Evolutionary conservation across 2,113 vertebrate species (phyloP), one percentile per base, ranked within the genome.

Genomic region (Oncorhynchus clarkii): DNA sequence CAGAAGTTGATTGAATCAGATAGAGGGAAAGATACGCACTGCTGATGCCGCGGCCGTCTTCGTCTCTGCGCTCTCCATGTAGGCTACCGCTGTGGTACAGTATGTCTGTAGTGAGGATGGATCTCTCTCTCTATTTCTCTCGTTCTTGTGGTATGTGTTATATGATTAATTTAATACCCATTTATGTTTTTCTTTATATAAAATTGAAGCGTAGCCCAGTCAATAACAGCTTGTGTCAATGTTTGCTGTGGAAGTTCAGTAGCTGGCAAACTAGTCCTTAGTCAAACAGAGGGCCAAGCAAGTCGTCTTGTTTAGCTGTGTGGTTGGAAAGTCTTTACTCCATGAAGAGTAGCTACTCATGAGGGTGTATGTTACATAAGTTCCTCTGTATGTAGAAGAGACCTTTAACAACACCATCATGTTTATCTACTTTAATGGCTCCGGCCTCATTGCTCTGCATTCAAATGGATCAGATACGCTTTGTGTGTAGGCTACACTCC

Each of bases 401-500:
- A 90, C 90, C 88, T 89, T 45, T 90, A 91, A 92, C 88, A 88
- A 86, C 62, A 27, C 9, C 26, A 66, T 13, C 9, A 16, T 22
- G 20, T 22, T 62, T 62, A 62, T 62, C 59, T 22, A 2, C 3
- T 3, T 22, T 62, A 62, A 62, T 62, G 59, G n/a, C n/a, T n/a
- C 59, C 7, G 2, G 59, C 18, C 59, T 82, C 87, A 87, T 89
- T 45, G 8, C 39, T 45, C 39, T 45, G 39, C 39, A 80, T 87
- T 45, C 39, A 45, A 86, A 89, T 88, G 90, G 91, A 89, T 90
- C 89, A 86, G 81, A 82, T 85, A 45, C 79, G 82, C 87, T 88
- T 87, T 91, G 89, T 92, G 88, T 87, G 88, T 89, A 45, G 8
- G 39, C 39, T 45, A 88, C 85, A 88, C 88, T 89, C 81, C 87